Percentiles rank a stretch among this genome's conserved stretches.
Conservation (phyloP, 2,888 invertebrate genomes). For the Ornithoptera alexandrae region DNA sequence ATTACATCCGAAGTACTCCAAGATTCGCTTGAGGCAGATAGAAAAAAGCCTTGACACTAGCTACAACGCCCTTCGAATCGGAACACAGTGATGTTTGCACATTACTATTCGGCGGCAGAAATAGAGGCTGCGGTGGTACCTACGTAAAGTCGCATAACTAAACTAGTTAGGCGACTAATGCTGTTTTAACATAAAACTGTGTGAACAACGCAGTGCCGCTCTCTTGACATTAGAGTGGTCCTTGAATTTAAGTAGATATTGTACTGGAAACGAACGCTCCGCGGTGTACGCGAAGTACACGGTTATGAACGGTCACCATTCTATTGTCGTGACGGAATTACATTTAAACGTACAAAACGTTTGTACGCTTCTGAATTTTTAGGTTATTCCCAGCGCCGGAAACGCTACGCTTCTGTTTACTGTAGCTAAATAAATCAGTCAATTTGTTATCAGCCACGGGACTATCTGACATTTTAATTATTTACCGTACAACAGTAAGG, state of each 20-base stretch:
- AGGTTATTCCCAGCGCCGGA: background rate
- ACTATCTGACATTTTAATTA: background rate
- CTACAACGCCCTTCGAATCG: too few species aligned
- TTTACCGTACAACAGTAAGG: slow-evolving; percentile 1
- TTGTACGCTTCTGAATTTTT: background rate
- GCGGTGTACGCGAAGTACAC: background rate
- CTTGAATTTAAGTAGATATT: slow-evolving; percentile 27
- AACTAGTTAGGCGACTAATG: slow-evolving; percentile 6
- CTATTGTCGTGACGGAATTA: background rate
- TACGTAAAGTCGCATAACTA: background rate
- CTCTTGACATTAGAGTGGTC: slow-evolving; percentile 30
- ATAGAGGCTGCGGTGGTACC: too few species aligned
- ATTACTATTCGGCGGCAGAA: too few species aligned
- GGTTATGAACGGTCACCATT: slow-evolving; percentile 7
- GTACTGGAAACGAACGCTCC: slow-evolving; percentile 10
- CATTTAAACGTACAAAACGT: background rate
- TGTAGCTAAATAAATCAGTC: background rate
- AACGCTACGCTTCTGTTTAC: background rate
- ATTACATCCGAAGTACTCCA: too few species aligned
- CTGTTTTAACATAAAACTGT: slow-evolving; percentile 18
- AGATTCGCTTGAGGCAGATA: too few species aligned
- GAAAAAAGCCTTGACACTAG: too few species aligned
- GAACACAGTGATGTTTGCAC: too few species aligned
- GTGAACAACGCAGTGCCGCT: slow-evolving; percentile 16
- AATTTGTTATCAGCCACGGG: slow-evolving; percentile 2